Conservation (phyloP, 2,888 invertebrate genomes). For the Seira ritae region DNA sequence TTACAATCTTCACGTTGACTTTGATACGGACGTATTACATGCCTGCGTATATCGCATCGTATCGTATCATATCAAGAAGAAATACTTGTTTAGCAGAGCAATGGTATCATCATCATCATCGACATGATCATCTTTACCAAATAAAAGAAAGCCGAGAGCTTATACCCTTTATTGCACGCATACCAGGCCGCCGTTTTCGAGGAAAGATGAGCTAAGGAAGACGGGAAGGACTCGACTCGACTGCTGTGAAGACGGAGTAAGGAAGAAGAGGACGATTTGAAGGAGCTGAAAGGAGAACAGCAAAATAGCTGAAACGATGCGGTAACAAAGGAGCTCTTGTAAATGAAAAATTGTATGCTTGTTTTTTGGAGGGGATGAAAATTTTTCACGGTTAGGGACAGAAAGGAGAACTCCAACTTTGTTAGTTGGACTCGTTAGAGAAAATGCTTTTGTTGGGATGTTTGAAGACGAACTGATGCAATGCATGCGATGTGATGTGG, state of each 20-base stretch:
- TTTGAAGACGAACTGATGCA: background rate
- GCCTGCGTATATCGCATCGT: too few relatives aligned
- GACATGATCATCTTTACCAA: background rate
- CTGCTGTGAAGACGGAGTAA: background rate
- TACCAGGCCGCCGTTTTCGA: too few relatives aligned
- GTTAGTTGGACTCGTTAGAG: conserved; percentile 40
- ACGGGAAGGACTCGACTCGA: background rate
- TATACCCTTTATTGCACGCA: background rate
- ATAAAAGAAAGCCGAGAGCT: conserved; percentile 1
- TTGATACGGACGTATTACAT: background rate
- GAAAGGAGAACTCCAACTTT: conserved; percentile 18
- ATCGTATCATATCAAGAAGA: conserved; percentile 2
- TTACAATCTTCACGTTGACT: background rate
- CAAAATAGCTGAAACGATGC: conserved; percentile 8
- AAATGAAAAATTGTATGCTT: conserved; percentile 25
- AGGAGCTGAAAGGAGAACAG: background rate
- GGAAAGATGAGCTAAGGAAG: too few relatives aligned
- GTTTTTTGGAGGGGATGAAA: conserved; percentile 44
- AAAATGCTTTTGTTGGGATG: conserved; percentile 16
- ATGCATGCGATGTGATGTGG: conserved; percentile 14
- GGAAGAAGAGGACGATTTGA: background rate
- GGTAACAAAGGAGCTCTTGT: conserved; percentile 4
- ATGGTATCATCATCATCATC: background rate
- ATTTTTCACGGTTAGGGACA: conserved; percentile 53
- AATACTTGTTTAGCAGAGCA: background rate